Conservation (phyloP, 2,888 invertebrate species). For the Amitus sp. region DNA sequence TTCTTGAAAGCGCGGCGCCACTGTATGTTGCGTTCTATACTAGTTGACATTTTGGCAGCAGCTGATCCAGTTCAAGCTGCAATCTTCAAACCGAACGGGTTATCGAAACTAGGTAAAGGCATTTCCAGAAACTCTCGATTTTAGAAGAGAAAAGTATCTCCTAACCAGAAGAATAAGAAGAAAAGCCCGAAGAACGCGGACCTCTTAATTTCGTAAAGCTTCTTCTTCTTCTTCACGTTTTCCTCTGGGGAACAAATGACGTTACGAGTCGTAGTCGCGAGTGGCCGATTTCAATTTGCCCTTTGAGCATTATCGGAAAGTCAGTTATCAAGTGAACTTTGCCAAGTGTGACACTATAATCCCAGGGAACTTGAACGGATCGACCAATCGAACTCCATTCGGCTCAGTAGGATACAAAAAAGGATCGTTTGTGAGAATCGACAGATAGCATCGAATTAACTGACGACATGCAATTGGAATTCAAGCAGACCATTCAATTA, state of each 20-base stretch:
- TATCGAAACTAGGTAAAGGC: constrained; percentile 64
- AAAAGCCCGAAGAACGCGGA: not conserved
- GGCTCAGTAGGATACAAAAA: constrained; percentile 9
- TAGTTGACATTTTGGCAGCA: constrained; percentile 63
- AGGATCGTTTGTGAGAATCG: constrained; percentile 6
- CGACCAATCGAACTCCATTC: too few species aligned
- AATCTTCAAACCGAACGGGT: constrained; percentile 66
- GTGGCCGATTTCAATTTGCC: constrained; percentile 19
- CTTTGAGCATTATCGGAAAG: constrained; percentile 18
- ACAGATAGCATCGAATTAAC: constrained; percentile 13
- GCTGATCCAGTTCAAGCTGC: constrained; percentile 63
- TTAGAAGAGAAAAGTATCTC: too few species aligned
- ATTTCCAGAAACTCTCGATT: too few species aligned
- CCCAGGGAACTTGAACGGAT: constrained; percentile 6
- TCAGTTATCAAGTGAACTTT: constrained; percentile 30
- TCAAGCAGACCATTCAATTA: not conserved
- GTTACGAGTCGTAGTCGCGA: constrained; percentile 22
- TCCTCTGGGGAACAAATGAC: constrained; percentile 3
- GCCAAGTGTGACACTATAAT: constrained; percentile 22
- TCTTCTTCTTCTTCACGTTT: not conserved
- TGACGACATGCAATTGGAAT: constrained; percentile 1
- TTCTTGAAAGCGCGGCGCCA: constrained; percentile 56
- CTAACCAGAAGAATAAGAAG: constrained; percentile 4
- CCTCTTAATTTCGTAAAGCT: not conserved
- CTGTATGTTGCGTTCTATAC: constrained; percentile 58